Percentiles rank a stretch among this genome's conserved stretches.
Evolutionary conservation across 2,888 invertebrate species (phyloP).

Genomic region (Hecatera dysodea): DNA sequence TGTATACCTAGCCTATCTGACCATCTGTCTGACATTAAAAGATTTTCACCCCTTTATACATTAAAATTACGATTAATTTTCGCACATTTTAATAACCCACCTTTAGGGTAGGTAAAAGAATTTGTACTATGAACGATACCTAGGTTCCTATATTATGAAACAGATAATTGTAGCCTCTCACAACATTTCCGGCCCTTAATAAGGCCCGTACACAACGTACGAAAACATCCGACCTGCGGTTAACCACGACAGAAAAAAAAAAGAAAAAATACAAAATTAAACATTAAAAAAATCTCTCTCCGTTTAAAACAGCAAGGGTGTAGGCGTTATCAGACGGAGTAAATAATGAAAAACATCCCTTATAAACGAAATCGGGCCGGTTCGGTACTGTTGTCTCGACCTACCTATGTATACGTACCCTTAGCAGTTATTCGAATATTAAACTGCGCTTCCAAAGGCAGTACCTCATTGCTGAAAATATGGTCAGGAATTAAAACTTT

Average conservation of each 20-base stretch:
- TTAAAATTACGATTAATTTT: too few relatives aligned
- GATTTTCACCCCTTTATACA: too few relatives aligned
- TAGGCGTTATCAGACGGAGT: constrained; percentile 68
- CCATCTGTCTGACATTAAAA: too few relatives aligned
- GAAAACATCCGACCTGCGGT: constrained; percentile 20
- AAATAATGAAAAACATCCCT: constrained; percentile 78
- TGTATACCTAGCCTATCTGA: too few relatives aligned
- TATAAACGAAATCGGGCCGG: constrained; percentile 76
- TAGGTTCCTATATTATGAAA: neutral
- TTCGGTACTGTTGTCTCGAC: constrained; percentile 49
- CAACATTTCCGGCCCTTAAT: constrained; percentile 7
- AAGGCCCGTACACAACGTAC: constrained; percentile 1
- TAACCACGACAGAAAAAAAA: constrained; percentile 11
- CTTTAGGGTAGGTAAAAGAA: neutral
- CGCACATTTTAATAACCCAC: too few relatives aligned
- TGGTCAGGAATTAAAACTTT: neutral
- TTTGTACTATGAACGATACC: neutral
- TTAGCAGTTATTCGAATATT: neutral
- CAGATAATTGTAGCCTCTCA: neutral
- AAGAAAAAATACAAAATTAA: constrained; percentile 42
- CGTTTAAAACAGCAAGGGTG: constrained; percentile 56
- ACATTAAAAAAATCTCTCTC: constrained; percentile 57
- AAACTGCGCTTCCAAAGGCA: neutral
- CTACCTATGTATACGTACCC: neutral
- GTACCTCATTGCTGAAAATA: neutral